phyloP scores from a whole-genome alignment of 2,113 vertebrate species.

The Sorex fumeus region DNA sequence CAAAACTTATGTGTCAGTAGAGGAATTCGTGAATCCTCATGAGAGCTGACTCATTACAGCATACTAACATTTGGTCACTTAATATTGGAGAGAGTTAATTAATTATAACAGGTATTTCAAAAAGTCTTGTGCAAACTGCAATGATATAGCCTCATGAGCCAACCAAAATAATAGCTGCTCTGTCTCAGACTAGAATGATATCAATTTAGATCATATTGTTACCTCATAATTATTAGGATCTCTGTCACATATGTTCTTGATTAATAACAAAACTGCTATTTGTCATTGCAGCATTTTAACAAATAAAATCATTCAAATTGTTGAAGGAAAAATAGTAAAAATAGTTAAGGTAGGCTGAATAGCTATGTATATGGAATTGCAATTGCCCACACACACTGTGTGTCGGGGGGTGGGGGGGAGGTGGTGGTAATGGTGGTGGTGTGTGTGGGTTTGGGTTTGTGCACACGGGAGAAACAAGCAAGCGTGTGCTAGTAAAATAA shows the following conservation, averaged over 20 bases:
- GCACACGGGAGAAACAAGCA: not conserved
- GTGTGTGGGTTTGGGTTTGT: too few species aligned
- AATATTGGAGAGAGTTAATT: slow-evolving; percentile 8
- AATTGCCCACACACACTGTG: not conserved
- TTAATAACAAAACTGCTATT: slow-evolving; percentile 54
- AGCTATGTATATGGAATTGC: not conserved
- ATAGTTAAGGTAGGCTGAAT: not conserved
- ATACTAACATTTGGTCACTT: slow-evolving; percentile 54
- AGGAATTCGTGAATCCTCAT: not conserved
- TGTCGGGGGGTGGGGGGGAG: too few species aligned
- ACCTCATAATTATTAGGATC: not conserved
- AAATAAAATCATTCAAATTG: slow-evolving; percentile 38
- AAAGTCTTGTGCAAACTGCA: slow-evolving; percentile 12
- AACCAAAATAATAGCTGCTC: slow-evolving; percentile 37
- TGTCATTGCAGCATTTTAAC: slow-evolving; percentile 37
- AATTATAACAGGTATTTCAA: slow-evolving; percentile 59
- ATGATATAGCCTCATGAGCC: not conserved
- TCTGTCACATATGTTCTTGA: slow-evolving; percentile 28
- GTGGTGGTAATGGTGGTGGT: too few species aligned
- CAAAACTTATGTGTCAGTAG: not conserved
- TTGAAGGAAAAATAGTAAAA: not conserved
- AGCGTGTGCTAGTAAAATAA: not conserved
- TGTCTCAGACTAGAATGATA: slow-evolving; percentile 17
- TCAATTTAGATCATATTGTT: slow-evolving; percentile 14
- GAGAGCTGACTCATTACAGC: not conserved